These are phyloP conservation scores for Aspidiotus destructor DNA, from an alignment of 2,888 invertebrate species.

Conservation along the genomic window DNA sequence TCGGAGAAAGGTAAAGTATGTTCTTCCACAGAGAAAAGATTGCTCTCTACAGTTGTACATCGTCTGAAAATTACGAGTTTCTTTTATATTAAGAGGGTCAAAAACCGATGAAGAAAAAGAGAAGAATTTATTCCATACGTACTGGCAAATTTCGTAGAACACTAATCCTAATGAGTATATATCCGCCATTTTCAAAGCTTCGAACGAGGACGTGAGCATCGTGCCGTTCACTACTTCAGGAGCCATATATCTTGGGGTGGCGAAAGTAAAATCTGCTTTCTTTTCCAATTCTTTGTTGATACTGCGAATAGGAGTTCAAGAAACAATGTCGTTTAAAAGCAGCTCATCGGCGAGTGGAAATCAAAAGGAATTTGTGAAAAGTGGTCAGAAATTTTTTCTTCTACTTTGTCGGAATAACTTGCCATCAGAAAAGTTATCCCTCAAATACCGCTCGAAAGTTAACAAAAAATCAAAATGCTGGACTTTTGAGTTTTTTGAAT, in stretches of 20 bases:
- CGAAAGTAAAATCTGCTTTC: slow-evolving; percentile 63
- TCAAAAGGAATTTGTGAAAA: too few relatives aligned
- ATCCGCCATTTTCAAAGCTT: slow-evolving; percentile 82
- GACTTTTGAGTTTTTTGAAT: too few relatives aligned
- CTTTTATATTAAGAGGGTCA: too few relatives aligned
- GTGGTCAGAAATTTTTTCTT: too few relatives aligned
- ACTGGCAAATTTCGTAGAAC: slow-evolving; percentile 64
- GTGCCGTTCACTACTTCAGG: slow-evolving; percentile 78
- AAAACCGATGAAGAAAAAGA: too few relatives aligned
- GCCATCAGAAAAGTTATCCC: too few relatives aligned
- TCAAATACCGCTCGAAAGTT: too few relatives aligned
- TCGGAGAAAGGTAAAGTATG: slow-evolving; percentile 15
- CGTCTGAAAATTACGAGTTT: background rate
- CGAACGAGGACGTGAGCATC: slow-evolving; percentile 63
- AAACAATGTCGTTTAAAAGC: too few relatives aligned
- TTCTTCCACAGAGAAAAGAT: background rate
- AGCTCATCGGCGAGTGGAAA: too few relatives aligned
- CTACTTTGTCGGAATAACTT: too few relatives aligned
- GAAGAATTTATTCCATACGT: slow-evolving; percentile 14
- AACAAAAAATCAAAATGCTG: too few relatives aligned
- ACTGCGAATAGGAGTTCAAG: background rate
- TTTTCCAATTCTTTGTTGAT: slow-evolving; percentile 43
- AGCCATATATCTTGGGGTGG: slow-evolving; percentile 83
- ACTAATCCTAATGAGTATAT: slow-evolving; percentile 81
- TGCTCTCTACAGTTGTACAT: background rate